Evolutionary conservation across 2,797 vertebrate species (phyloP), one percentile per base, ranked within the genome.

Genomic region (Gallirallus australis): DNA sequence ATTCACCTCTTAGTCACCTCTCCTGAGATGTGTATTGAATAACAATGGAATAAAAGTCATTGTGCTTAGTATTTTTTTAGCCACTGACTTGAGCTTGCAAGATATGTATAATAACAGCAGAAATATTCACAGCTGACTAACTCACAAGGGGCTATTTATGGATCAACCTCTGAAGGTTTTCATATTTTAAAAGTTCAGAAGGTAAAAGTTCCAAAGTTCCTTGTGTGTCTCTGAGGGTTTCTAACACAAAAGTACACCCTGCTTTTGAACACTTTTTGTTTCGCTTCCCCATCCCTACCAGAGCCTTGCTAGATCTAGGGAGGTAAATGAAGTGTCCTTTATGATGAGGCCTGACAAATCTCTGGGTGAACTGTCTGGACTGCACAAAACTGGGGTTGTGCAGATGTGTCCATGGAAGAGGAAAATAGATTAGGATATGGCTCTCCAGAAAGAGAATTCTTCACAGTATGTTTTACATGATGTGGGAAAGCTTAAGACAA

Each of bases 1-100:
- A 73, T 93, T 97, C 92, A 96, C 96, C 96, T 94, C 96, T 96
- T 94, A 95, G 92, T 97, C 94, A 96, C 93, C 93, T 82, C 96
- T 90, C 85, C 70, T 59, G 69, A 97, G 92, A 93, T 94, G 64
- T 59, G 39, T 37, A 82, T 82, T 89, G 93, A 94, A 94, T 96
- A 91, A 40, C 78, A 90, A 84, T 92, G 90, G 57, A 93, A 92
- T 65, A 86, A 92, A 97, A 96, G 75, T 53, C 90, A 92, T 93
- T 92, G 91, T 96, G 78, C 91, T 96, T 69, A 19, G 87, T 76
- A 78, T 69, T 95, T 96, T 97, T 96, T 97, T 96, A 96, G 76
- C 85, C 93, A 84, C 63, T 84, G 89, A 90, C 82, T 91, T 84
- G 78, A 96, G 89, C 77, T 86, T 79, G 84, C 78, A 69, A 63